phyloP scores from a whole-genome alignment of 2,888 invertebrate genomes.

The Plebejus argus region DNA sequence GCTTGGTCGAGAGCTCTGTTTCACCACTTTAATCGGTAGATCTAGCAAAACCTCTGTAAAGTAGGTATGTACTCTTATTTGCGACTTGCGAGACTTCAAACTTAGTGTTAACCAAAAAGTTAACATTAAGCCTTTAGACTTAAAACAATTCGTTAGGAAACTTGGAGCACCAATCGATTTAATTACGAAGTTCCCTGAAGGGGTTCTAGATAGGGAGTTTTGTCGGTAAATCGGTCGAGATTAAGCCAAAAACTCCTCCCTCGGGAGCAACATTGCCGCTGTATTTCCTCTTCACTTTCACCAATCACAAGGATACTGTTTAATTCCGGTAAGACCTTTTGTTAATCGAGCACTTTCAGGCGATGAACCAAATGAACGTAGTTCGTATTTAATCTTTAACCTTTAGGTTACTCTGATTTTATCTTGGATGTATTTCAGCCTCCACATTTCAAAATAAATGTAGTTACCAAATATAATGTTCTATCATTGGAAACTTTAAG shows the following conservation, averaged over 20 bases:
- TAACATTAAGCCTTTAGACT: neutral
- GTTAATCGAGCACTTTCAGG: neutral
- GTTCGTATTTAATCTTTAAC: neutral
- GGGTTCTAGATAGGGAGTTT: conserved; percentile 13
- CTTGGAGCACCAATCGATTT: conserved; percentile 9
- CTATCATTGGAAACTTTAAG: too few relatives aligned
- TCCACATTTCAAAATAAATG: too few relatives aligned
- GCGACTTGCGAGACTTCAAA: neutral
- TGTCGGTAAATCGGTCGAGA: neutral
- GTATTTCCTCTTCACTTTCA: conserved; percentile 1
- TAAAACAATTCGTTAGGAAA: conserved; percentile 21
- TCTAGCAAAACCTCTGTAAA: too few relatives aligned
- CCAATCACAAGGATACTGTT: neutral
- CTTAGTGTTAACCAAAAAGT: neutral
- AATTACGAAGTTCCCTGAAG: neutral
- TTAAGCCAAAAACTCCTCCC: conserved; percentile 22
- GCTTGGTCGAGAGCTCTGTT: too few relatives aligned
- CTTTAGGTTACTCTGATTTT: neutral
- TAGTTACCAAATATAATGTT: neutral
- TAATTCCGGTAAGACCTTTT: conserved; percentile 1
- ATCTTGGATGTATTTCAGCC: neutral
- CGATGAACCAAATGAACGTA: neutral
- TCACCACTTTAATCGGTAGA: neutral
- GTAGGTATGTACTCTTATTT: neutral
- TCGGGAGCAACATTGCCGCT: neutral